These are phyloP conservation scores for Agriopis leucophaearia DNA, from an alignment of 2,888 invertebrate species.

Conservation along the genomic window DNA sequence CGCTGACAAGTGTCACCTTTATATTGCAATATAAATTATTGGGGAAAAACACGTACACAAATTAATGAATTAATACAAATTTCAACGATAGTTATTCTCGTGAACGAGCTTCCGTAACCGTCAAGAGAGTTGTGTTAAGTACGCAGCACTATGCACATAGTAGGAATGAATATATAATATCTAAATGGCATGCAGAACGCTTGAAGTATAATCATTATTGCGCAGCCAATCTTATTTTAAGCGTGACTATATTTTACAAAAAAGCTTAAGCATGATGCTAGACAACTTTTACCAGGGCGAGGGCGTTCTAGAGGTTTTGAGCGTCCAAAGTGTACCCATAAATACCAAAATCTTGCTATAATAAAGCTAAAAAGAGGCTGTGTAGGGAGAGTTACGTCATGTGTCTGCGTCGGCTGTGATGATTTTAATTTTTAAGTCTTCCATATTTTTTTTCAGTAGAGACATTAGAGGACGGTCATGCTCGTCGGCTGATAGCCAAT, in stretches of 20 bases:
- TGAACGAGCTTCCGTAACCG: slow-evolving; percentile 79
- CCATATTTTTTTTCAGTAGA: slow-evolving; percentile 62
- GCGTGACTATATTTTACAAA: slow-evolving; percentile 87
- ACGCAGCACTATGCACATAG: slow-evolving; percentile 85
- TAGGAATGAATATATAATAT: slow-evolving; percentile 85
- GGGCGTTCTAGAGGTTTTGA: slow-evolving; percentile 83
- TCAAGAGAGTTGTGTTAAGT: slow-evolving; percentile 80
- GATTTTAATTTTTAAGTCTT: slow-evolving; percentile 57
- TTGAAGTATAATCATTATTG: slow-evolving; percentile 87
- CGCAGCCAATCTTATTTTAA: slow-evolving; percentile 86
- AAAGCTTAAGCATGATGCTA: slow-evolving; percentile 87
- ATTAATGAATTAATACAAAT: slow-evolving; percentile 62
- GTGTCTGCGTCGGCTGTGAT: slow-evolving; percentile 79
- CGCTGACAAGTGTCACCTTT: slow-evolving; percentile 83
- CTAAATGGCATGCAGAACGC: slow-evolving; percentile 87
- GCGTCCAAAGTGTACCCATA: slow-evolving; percentile 85
- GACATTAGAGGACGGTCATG: slow-evolving; percentile 76
- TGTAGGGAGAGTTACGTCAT: slow-evolving; percentile 77
- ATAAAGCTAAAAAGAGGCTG: slow-evolving; percentile 79
- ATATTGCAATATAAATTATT: slow-evolving; percentile 71
- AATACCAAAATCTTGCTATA: slow-evolving; percentile 84
- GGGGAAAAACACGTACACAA: slow-evolving; percentile 54
- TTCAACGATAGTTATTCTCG: slow-evolving; percentile 70
- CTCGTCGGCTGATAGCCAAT: slow-evolving; percentile 75
- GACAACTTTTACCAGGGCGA: slow-evolving; percentile 85